phyloP scores from a whole-genome alignment of 2,888 invertebrate genomes.

The Trisateles emortualis region DNA sequence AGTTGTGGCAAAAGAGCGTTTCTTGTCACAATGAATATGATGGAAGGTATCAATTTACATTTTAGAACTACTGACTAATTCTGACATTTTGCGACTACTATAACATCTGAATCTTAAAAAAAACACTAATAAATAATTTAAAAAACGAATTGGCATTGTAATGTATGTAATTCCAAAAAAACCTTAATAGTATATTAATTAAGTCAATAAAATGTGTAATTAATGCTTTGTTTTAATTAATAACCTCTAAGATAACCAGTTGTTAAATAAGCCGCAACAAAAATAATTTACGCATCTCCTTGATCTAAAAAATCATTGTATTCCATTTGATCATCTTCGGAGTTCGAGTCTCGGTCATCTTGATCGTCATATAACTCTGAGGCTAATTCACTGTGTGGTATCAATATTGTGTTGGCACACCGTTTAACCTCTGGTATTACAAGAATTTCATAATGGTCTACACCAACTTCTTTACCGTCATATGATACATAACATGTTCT shows the following conservation, averaged over 20 bases:
- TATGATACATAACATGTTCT: slow-evolving; percentile 91
- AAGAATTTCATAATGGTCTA: slow-evolving; percentile 60
- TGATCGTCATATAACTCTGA: slow-evolving; percentile 30
- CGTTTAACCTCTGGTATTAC: slow-evolving; percentile 49
- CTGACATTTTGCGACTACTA: too few relatives aligned
- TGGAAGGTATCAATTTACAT: too few relatives aligned
- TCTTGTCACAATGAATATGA: too few relatives aligned
- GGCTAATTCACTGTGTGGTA: slow-evolving; percentile 24
- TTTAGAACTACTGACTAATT: too few relatives aligned
- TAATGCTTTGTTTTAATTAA: not conserved
- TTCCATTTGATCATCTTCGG: not conserved
- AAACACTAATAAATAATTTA: too few relatives aligned
- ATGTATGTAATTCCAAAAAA: too few relatives aligned
- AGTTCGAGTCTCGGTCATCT: slow-evolving; percentile 18
- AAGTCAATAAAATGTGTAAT: too few relatives aligned
- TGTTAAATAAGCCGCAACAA: not conserved
- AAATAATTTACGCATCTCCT: not conserved
- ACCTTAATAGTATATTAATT: too few relatives aligned
- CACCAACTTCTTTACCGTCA: slow-evolving; percentile 54
- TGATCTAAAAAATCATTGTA: not conserved
- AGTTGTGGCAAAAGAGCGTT: too few relatives aligned
- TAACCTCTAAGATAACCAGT: not conserved
- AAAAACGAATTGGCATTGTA: too few relatives aligned
- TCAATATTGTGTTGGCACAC: slow-evolving; percentile 30
- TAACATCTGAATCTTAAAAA: too few relatives aligned